Percentiles rank a stretch among this genome's conserved stretches.
Evolutionary conservation across 2,113 vertebrate genomes (phyloP).

Genomic region (Thamnophis sirtalis): DNA sequence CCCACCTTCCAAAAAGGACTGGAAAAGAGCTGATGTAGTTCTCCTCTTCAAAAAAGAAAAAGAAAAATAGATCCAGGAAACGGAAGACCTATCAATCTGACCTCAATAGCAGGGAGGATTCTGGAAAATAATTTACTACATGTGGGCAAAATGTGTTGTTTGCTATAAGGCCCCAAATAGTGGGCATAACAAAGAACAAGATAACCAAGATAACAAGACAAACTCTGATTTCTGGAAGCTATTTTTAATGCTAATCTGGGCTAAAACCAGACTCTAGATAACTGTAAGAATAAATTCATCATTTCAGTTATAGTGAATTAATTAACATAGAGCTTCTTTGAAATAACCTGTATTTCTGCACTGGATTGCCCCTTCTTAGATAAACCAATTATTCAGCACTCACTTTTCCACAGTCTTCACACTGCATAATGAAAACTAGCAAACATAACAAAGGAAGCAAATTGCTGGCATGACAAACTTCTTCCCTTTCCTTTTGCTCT

Average conservation of each 20-base stretch:
- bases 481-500: background rate
- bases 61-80: too few relatives aligned
- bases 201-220: background rate
- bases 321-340: background rate
- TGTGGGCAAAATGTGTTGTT: background rate
- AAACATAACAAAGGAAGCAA: slow-evolving; percentile 16
- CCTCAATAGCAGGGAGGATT: too few relatives aligned
- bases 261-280: background rate
- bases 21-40: too few relatives aligned
- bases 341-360: background rate
- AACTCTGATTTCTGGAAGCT: background rate
- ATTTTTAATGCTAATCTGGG: background rate
- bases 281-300: background rate
- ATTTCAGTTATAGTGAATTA: background rate
- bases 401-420: background rate
- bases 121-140: background rate
- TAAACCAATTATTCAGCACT: background rate
- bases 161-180: background rate
- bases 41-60: too few relatives aligned
- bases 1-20: background rate
- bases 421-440: background rate
- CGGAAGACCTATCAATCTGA: too few relatives aligned
- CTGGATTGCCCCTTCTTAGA: background rate
- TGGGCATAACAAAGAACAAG: background rate
- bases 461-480: background rate